phyloP scores from a whole-genome alignment of 2,797 vertebrate species.

The Neosilurus hyrtlii region DNA sequence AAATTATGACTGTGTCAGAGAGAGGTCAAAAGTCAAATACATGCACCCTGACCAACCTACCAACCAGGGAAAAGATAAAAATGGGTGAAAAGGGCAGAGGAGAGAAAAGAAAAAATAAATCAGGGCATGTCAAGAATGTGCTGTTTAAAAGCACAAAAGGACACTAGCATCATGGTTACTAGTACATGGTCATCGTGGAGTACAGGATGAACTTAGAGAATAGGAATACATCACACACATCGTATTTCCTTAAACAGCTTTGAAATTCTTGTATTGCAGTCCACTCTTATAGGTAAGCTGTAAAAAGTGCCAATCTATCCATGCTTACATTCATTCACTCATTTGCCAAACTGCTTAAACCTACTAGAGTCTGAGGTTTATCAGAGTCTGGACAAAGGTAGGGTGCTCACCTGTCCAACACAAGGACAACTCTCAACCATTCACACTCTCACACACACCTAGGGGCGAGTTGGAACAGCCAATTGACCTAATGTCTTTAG shows the following conservation, averaged over 20 bases:
- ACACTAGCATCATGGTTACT: not conserved
- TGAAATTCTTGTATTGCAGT: conserved; percentile 1
- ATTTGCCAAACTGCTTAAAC: no score
- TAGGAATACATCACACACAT: not conserved
- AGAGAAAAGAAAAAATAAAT: conserved; percentile 32
- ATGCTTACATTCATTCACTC: not conserved
- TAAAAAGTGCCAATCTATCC: not conserved
- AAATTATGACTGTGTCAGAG: conserved; percentile 5
- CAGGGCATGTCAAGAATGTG: conserved; percentile 31
- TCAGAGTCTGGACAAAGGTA: no score
- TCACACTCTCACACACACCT: no score
- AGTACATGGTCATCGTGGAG: not conserved
- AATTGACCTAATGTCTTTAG: no score
- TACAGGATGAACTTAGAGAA: conserved; percentile 3
- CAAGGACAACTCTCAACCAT: no score
- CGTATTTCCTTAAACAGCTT: not conserved
- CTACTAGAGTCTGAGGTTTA: no score
- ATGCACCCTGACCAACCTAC: conserved; percentile 11
- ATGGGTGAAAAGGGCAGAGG: not conserved
- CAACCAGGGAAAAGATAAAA: conserved; percentile 26
- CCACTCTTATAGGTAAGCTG: not conserved
- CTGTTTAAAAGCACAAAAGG: not conserved
- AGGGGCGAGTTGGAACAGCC: no score
- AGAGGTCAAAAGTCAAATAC: conserved; percentile 25
- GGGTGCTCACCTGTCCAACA: no score